These are phyloP conservation scores for Falco rusticolus DNA, from an alignment of 2,797 vertebrate genomes.

Conservation along the genomic window DNA sequence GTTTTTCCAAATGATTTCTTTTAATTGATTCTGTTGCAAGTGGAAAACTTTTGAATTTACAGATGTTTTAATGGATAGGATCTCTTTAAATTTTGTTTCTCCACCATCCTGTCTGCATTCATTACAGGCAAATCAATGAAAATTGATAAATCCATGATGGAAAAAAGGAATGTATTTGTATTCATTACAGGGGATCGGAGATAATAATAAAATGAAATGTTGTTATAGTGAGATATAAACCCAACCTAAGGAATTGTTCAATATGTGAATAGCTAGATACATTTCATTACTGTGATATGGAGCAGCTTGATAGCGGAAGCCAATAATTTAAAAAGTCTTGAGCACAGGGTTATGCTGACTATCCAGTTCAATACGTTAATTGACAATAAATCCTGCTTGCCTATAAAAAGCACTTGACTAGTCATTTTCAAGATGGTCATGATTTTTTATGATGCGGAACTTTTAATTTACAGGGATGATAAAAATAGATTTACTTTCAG, in stretches of 20 bases:
- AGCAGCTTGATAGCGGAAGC: constrained; percentile 75
- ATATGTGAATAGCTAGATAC: constrained; percentile 74
- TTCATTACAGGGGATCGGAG: constrained; percentile 75
- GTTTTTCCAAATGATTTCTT: constrained; percentile 61
- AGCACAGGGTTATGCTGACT: constrained; percentile 82
- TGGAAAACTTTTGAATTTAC: constrained; percentile 58
- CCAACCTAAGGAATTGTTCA: constrained; percentile 80
- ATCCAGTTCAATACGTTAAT: constrained; percentile 86
- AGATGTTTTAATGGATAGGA: constrained; percentile 67
- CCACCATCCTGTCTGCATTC: constrained; percentile 62
- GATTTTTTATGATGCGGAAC: constrained; percentile 87
- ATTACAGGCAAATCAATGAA: constrained; percentile 78
- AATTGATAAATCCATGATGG: constrained; percentile 80
- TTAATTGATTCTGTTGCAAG: constrained; percentile 56
- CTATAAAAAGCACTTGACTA: constrained; percentile 83
- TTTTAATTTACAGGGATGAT: constrained; percentile 89
- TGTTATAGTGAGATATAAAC: constrained; percentile 80
- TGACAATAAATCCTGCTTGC: constrained; percentile 85
- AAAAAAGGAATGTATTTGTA: constrained; percentile 78
- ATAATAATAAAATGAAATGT: constrained; percentile 81
- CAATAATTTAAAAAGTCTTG: constrained; percentile 81
- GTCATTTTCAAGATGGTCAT: constrained; percentile 87
- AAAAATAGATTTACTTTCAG: constrained; percentile 88
- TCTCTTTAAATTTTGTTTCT: constrained; percentile 49
- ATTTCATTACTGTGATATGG: constrained; percentile 77